Evolutionary conservation across 2,113 vertebrate species (phyloP), one percentile per base, ranked within the genome.

Genomic region (Stegostoma tigrinum): DNA sequence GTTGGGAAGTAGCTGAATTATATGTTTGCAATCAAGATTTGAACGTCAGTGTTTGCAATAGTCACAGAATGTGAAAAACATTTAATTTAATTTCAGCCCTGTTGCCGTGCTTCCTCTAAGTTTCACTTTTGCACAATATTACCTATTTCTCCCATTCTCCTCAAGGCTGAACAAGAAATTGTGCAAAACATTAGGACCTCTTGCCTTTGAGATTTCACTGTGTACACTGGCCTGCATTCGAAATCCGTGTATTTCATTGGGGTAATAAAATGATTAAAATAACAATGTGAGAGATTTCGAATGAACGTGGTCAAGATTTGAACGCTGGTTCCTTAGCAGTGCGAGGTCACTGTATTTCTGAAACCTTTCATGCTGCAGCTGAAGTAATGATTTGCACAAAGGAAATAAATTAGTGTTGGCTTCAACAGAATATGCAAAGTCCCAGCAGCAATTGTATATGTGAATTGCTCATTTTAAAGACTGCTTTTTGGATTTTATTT

Each of bases 361-460:
- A 66, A 93, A 93, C 61, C 27, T 70, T 4, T 48, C 4, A 34
- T 45, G 27, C 45, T 30, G 67, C 17, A 72, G 48, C 48, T 48
- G 24, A 95, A 95, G 45, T 95, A 95, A 34, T 95, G 72, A 95
- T 30, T 95, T 72, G 27, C 68, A 95, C 94, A 95, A 95, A 72
- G 91, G 30, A 68, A 94, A 42, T 45, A 27, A 94, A 68, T 94
- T 42, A 72, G 48, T 95, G 67, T 42, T 75, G 94, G 34, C 94
- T 52, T 70, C 67, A 52, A 27, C 45, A 52, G 67, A 95, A 95
- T 95, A 95, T 27, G 42, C 67, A 95, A 95, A 95, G 67, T 24
- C 67, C 48, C 94, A 52, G 68, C 27, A 48, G 68, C 94, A 95
- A 34, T 95, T 17, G 45, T 90, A 90, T 17, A 90, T 34, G 87